A percentile compares a stretch with the other conserved stretches of the same genome.
phyloP scores from a whole-genome alignment of 2,113 vertebrate genomes.

The Trogon melanurus region DNA sequence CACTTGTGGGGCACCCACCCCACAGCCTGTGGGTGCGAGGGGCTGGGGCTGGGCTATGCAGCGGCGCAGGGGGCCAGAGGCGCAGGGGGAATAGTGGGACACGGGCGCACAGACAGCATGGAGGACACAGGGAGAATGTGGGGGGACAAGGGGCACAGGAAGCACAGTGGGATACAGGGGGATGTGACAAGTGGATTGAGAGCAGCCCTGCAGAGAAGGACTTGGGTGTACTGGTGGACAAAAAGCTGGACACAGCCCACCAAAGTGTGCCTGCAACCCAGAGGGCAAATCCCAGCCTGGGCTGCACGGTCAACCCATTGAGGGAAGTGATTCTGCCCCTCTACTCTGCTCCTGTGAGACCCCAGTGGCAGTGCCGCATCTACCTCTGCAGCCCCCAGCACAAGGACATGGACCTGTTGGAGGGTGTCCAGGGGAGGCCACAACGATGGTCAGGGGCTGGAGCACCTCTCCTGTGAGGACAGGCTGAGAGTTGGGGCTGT shows the following conservation, averaged over 20 bases:
- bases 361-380: too few relatives aligned
- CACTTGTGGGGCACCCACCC: accelerated
- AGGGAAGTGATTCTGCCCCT: not conserved
- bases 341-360: not conserved
- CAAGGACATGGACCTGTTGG: too few relatives aligned
- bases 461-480: too few relatives aligned
- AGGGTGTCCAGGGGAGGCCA: too few relatives aligned
- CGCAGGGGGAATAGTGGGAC: not conserved
- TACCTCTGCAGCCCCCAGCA: too few relatives aligned
- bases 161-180: too few relatives aligned
- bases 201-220: too few relatives aligned
- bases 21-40: not conserved
- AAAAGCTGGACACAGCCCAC: not conserved
- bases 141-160: not conserved
- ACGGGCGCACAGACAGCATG: not conserved
- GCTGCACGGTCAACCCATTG: not conserved
- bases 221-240: too few relatives aligned
- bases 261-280: not conserved
- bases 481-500: too few relatives aligned
- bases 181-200: not conserved
- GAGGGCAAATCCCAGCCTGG: not conserved
- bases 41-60: not conserved
- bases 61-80: not conserved
- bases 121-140: not conserved
- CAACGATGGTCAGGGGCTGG: too few relatives aligned